These are phyloP conservation scores for Ichneumoninae sp. DNA, from an alignment of 2,888 invertebrate species.

Conservation along the genomic window DNA sequence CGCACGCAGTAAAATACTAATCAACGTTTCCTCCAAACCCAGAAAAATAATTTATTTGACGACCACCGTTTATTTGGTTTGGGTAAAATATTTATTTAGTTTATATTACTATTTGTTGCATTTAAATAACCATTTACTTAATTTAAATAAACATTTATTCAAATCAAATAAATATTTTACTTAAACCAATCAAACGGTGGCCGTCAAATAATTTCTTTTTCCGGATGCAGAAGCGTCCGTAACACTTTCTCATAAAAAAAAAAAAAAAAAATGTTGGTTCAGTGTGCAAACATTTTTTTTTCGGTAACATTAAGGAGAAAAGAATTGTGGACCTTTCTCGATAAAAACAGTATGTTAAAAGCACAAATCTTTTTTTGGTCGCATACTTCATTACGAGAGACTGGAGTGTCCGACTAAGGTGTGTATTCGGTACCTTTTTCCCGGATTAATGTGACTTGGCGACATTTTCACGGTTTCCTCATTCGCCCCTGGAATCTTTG, in stretches of 20 bases:
- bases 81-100: too few relatives aligned
- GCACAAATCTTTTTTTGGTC: neutral
- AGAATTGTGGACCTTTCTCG: neutral
- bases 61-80: too few relatives aligned
- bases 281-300: neutral
- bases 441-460: neutral
- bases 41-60: too few relatives aligned
- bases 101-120: too few relatives aligned
- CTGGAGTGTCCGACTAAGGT: neutral
- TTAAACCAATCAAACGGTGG: too few relatives aligned
- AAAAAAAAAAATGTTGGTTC: neutral
- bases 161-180: too few relatives aligned
- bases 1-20: neutral
- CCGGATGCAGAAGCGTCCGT: neutral
- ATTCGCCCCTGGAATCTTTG: constrained; percentile 19
- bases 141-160: too few relatives aligned
- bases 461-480: constrained; percentile 1
- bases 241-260: neutral
- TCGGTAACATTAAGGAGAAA: neutral
- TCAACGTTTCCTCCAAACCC: neutral
- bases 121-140: too few relatives aligned
- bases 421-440: neutral
- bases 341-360: neutral
- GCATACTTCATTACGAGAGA: neutral
- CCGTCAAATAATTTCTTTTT: too few relatives aligned